Base-by-base conservation (phyloP, 2,797 vertebrate genomes). In the Eulemur albifrons region DNA sequence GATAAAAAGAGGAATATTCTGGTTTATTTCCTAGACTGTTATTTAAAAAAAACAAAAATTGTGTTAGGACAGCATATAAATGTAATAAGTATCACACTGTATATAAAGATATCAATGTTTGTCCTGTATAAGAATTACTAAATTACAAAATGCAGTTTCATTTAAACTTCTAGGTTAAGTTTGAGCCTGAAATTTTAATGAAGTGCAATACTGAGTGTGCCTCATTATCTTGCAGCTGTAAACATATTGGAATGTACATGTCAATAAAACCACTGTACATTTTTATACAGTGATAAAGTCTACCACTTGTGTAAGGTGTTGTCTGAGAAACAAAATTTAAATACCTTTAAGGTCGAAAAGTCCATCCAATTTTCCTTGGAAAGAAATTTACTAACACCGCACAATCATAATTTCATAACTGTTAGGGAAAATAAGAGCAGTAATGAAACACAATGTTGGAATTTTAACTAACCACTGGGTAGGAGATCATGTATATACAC, bases 121-220 rank as follows among this genome's bases (percentile, higher is more conserved):
- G 99, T 99, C 98, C 98, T 98, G 98, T 99, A 99, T 98, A 98
- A 98, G 98, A 99, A 99, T 99, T 99, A 99, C 99, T 99, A 99
- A 99, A 99, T 99, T 99, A 99, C 99, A 99, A 99, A 99, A 99
- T 99, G 99, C 99, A 99, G 98, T 99, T 99, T 99, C 99, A 99
- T 99, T 99, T 99, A 99, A 99, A 99, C 99, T 99, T 99, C 99
- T 99, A 99, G 99, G 99, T 99, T 99, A 99, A 99, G 99, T 99
- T 99, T 99, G 99, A 99, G 99, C 99, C 99, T 99, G 99, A 99
- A 99, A 99, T 99, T 99, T 99, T 99, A 99, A 99, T 99, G 99
- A 99, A 99, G 99, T 99, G 99, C 99, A 99, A 99, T 99, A 99
- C 99, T 99, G 99, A 99, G 99, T 99, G 99, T 99, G 99, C 99